Base-by-base conservation (phyloP, 1,140 invertebrate genomes). In the Drosophila watanabei region DNA sequence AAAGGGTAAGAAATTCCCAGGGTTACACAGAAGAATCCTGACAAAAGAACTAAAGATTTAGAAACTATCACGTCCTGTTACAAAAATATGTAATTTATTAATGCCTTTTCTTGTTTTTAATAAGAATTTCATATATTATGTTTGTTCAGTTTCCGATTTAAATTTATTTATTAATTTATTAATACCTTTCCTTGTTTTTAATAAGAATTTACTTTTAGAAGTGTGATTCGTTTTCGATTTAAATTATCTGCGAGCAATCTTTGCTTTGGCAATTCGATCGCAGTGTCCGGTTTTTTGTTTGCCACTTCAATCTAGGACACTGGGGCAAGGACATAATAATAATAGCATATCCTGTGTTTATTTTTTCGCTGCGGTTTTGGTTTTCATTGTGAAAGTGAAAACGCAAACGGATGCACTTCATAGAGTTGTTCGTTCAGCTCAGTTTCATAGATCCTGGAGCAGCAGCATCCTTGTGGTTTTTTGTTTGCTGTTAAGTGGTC, bases 341-440 rank as follows among this genome's bases (percentile, higher is more conserved):
- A 70, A 80, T 76, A 79, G 79, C 75, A 84, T 68, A 89, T 89
- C 85, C 84, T 88, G 75, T 64, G 13, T 43, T 71, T 64, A 69
- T 88, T 68, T 80, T 64, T 82, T 56, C 65, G 56, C 45, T 59
- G 82, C 63, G 86, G 86, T 90, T 91, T 90, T 84, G 51, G 79
- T 86, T 90, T 90, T 82, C 87, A 90, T 80, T 90, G 82, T 80
- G 87, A 90, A 90, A 90, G 86, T 90, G 86, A 90, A 90, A 90
- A 86, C 75, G 76, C 79, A 82, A 90, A 71, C 86, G 82, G 86
- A 86, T 90, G 86, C 86, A 81, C 84, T 88, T 83, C 69, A 75
- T 35, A 45, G 66, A 56, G 61, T 48, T 81, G 35, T 56, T 76
- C 33, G 35, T 56, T 76, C 30, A 41, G 46, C 33, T 72, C 35